phyloP scores from a whole-genome alignment of 2,113 vertebrate species.

The Proterorhinus semilunaris region DNA sequence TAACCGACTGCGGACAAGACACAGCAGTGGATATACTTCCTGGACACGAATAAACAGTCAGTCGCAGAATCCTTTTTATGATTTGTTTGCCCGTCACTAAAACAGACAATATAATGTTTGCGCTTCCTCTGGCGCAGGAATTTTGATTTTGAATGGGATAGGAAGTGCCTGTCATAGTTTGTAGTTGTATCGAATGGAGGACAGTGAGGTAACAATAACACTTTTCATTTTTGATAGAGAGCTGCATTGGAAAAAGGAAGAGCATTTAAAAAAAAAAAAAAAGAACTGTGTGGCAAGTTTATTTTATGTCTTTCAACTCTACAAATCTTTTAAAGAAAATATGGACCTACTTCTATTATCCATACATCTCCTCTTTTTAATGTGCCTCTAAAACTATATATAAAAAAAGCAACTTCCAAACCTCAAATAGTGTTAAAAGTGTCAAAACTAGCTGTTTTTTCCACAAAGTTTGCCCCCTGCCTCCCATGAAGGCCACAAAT shows the following conservation, averaged over 20 bases:
- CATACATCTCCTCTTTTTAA: too few relatives aligned
- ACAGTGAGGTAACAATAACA: neutral
- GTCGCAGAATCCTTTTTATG: conserved; percentile 43
- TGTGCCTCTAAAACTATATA: too few relatives aligned
- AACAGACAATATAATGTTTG: neutral
- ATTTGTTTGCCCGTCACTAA: conserved; percentile 53
- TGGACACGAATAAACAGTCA: conserved; percentile 42
- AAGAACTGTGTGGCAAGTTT: too few relatives aligned
- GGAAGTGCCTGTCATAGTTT: neutral
- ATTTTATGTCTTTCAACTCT: too few relatives aligned
- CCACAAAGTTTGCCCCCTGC: neutral
- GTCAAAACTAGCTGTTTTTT: conserved; percentile 15
- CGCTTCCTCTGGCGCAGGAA: neutral
- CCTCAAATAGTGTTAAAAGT: neutral
- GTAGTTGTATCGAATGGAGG: neutral
- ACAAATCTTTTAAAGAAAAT: too few relatives aligned
- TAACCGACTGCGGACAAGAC: conserved; percentile 36
- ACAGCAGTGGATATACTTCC: conserved; percentile 44
- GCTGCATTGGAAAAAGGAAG: too few relatives aligned
- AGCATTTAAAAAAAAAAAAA: too few relatives aligned
- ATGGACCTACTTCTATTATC: too few relatives aligned
- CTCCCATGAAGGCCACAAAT: conserved; percentile 25
- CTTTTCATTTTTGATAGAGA: too few relatives aligned
- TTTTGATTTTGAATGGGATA: neutral
- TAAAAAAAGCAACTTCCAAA: too few relatives aligned